phyloP scores from a whole-genome alignment of 1,140 invertebrate genomes.

The Leucophenga varia region DNA sequence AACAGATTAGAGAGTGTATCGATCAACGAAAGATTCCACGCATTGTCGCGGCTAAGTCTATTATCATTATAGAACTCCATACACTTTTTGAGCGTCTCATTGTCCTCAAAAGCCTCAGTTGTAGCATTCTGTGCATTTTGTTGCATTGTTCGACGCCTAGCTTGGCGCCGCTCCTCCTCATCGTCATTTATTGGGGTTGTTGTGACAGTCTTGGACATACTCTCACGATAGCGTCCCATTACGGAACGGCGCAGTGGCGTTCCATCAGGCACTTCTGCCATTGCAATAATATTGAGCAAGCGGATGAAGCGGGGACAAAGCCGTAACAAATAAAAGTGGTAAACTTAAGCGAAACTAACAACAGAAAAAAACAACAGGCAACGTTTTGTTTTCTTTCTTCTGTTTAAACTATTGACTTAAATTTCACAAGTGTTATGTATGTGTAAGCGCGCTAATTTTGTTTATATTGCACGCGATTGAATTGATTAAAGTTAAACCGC shows the following conservation, averaged over 20 bases:
- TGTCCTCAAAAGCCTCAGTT: conserved; percentile 38
- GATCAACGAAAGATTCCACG: conserved; percentile 72
- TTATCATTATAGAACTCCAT: conserved; percentile 51
- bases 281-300: too few species aligned
- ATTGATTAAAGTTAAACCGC: too few species aligned
- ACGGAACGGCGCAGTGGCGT: conserved; percentile 49
- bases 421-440: too few species aligned
- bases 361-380: too few species aligned
- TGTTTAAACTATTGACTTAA: too few species aligned
- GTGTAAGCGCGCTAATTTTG: too few species aligned
- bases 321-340: too few species aligned
- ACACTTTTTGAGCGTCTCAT: conserved; percentile 43
- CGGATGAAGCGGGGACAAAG: too few species aligned
- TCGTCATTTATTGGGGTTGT: conserved; percentile 43
- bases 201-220: conserved; percentile 24
- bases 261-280: too few species aligned
- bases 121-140: conserved; percentile 12
- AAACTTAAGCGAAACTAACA: too few species aligned
- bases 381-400: too few species aligned
- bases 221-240: conserved; percentile 35
- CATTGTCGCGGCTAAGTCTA: conserved; percentile 76
- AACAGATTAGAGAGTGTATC: conserved; percentile 70
- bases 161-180: conserved; percentile 47
- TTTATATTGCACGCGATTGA: too few species aligned
- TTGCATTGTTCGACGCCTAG: conserved; percentile 34